Evolutionary conservation across 2,888 invertebrate species (phyloP).

Genomic region (Pherbina coryleti): DNA sequence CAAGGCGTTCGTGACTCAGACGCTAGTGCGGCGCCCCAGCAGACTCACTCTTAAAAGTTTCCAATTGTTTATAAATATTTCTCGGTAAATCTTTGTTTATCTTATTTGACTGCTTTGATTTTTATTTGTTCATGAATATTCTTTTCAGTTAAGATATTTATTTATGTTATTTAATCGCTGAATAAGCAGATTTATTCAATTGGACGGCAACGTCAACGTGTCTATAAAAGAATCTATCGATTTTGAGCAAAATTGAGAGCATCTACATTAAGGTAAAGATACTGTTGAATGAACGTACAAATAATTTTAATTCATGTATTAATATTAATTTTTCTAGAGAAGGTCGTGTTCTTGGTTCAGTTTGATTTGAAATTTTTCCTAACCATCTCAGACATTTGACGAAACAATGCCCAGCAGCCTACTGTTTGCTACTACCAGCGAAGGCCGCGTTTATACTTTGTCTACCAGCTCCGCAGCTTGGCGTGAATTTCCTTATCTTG

Average conservation of each 20-base stretch:
- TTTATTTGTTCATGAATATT: background rate
- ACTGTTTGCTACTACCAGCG: constrained; percentile 87
- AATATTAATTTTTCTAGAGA: background rate
- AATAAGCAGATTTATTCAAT: constrained; percentile 38
- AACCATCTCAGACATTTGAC: background rate
- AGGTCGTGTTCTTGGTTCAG: background rate
- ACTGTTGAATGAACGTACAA: background rate
- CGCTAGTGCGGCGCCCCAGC: too few species aligned
- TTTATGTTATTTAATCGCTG: constrained; percentile 22
- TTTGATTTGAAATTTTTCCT: background rate
- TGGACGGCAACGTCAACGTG: background rate
- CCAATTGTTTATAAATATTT: background rate
- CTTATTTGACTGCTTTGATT: background rate
- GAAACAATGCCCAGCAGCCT: constrained; percentile 78
- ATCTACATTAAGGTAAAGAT: background rate
- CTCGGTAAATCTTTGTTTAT: background rate
- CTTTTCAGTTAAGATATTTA: background rate
- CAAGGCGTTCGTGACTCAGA: too few species aligned
- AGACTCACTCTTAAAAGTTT: too few species aligned
- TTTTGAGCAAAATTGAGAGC: constrained; percentile 8
- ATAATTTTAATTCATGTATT: background rate
- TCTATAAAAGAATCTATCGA: constrained; percentile 34
- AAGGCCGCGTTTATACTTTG: constrained; percentile 88
- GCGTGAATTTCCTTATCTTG: constrained; percentile 87
- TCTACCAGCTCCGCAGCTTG: constrained; percentile 86